Base-by-base conservation (phyloP, 2,113 vertebrate species). In the Centrocercus urophasianus region DNA sequence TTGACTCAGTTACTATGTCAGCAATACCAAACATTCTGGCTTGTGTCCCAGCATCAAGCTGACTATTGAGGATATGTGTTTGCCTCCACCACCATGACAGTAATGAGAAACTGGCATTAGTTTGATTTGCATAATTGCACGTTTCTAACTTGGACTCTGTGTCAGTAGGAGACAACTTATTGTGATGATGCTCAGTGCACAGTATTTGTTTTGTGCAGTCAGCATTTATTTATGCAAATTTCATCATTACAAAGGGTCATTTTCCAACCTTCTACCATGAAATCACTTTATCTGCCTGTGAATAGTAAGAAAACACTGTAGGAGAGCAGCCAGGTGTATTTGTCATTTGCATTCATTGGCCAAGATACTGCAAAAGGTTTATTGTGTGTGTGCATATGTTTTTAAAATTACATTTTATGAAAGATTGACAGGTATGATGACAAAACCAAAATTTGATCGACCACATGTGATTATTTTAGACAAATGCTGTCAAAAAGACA, bases 191-290 rank as follows among this genome's bases (percentile, higher is more conserved):
- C 98, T 98, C 97, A 95, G 96, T 97, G 97, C 97, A 97, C 98
- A 98, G 98, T 98, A 98, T 97, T 98, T 95, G 93, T 98, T 98
- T 98, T 98, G 98, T 98, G 98, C 97, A 94, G 99, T 99, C 99
- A 99, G 99, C 99, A 99, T 98, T 99, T 99, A 98, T 99, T 98
- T 98, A 99, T 99, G 99, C 98, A 99, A 99, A 99, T 99, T 97
- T 96, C 97, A 97, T 98, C 97, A 97, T 98, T 98, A 99, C 98
- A 98, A 98, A 98, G 97, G 98, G 98, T 98, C 98, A 98, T 99
- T 99, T 99, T 98, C 98, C 98, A 98, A 99, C 98, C 98, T 98
- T 98, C 97, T 98, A 98, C 98, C 98, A 98, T 98, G 96, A 99
- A 99, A 99, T 99, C 97, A 96, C 97, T 98, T 98, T 98, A 98